Base-by-base conservation (phyloP, 2,888 invertebrate genomes). In the Hirtodrosophila confusa region DNA sequence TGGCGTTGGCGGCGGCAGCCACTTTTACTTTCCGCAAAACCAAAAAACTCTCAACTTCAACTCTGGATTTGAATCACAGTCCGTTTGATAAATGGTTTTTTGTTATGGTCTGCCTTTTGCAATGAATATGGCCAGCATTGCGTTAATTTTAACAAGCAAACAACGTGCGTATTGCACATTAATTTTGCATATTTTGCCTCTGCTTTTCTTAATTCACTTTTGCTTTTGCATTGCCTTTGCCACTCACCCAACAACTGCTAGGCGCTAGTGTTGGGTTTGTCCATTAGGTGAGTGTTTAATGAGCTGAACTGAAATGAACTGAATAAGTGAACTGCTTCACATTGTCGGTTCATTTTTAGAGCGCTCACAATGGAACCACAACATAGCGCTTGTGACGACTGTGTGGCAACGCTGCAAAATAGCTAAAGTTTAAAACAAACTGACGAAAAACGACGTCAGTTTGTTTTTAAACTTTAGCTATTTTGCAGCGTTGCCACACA, bases 21-120 rank as follows among this genome's bases (percentile, higher is more conserved):
- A 84, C 80, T 80, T 80, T 80, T 80, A 80, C 80, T 80, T 80
- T 80, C 83, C 70, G 73, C 72, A 71, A 73, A 57, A 33, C 58
- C 63, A 51, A 35, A 35, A 51, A 57, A 60, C 49, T 58, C 44
- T 11, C 41, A 54, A 60, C 40, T 68, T 10, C 27, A 54, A 55
- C 51, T 36, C 35, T 35, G 29, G 37, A 41, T 51, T 41, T 41
- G 36, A 54, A 69, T 60, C 50, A 39, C 60, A 69, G 53, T 47
- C 49, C 31, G 43, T 49, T 51, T 60, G 31, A 54, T 50, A 50
- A 51, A 31, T 66, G 37, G 54, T 36, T 54, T 17, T 51, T 35
- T 61, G 41, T 50, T 75, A 55, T 61, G 40, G 53, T 23, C 36
- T 53, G 55, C 37, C 65, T 45, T 53, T 29, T 50, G 44, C 60